Evolutionary conservation across 2,113 vertebrate genomes (phyloP), one percentile per base, ranked within the genome.

Genomic region (Hypomesus transpacificus): DNA sequence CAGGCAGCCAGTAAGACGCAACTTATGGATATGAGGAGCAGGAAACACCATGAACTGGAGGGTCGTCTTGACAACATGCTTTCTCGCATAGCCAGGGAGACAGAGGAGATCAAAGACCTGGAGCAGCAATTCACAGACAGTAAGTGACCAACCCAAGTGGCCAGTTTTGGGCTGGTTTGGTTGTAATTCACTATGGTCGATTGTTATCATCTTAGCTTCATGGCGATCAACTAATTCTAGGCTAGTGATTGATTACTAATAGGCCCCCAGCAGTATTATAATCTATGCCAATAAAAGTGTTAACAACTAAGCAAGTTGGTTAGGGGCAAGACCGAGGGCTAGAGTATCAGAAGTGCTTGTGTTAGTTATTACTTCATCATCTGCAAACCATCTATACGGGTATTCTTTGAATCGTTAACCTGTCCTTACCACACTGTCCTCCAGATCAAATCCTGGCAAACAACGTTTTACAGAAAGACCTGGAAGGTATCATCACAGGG

Each of bases 71-170:
- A 96, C 17, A 90, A 93, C 58, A 92, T 95, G 87, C 90, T 98
- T 39, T 92, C 91, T 59, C 92, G 95, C 70, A 98, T 98, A 69
- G 92, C 94, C 34, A 91, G 89, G 78, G 96, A 98, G 86, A 95
- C 96, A 0, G 94, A 96, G 86, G 96, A 97, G 84, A 98, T 98
- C 85, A 94, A 91, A 86, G 95, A 97, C 74, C 89, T 98, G 87
- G 96, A 98, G 84, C 93, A 96, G 67, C 95, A 98, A 81, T 94
- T 98, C 64, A 98, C 95, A 0, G 94, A 97, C 11, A 93, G 96
- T 98, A 81, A 20, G 1, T n/a, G 14, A 61, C 59, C 7, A 61
- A 26, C 26, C 20, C 14, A 61, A 16, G 13, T 61, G 24, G 20
- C 3, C 4, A 6, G 57, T 21, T n/a, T 26, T 8, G 14, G 14